phyloP scores from a whole-genome alignment of 2,888 invertebrate species.

The Hymenopus coronatus region DNA sequence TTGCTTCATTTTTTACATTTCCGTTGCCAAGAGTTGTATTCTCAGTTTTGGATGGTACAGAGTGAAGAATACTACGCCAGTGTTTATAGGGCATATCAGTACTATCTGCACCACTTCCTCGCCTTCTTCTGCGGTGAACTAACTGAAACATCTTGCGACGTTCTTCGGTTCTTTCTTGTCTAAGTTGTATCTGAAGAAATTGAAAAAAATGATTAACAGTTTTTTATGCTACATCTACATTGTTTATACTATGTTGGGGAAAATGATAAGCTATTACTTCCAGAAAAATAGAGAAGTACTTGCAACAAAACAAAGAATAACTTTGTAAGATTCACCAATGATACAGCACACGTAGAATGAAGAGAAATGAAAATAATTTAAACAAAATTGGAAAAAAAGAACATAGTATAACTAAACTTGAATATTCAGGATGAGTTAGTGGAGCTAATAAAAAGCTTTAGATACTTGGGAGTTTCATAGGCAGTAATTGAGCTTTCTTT shows the following conservation, averaged over 20 bases:
- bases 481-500: no score
- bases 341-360: no score
- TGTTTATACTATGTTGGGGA: no score
- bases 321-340: background rate
- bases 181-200: conserved; percentile 65
- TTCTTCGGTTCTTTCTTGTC: conserved; percentile 89
- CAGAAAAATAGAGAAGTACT: background rate
- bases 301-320: no score
- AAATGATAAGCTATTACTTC: background rate
- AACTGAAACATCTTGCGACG: conserved; percentile 88
- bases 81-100: conserved; percentile 59
- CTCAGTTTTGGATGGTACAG: conserved; percentile 54
- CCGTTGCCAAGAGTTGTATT: conserved; percentile 15
- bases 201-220: background rate
- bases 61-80: conserved; percentile 68
- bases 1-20: conserved; percentile 25
- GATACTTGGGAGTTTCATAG: no score
- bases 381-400: no score
- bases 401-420: no score
- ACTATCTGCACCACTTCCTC: conserved; percentile 49
- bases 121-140: conserved; percentile 62
- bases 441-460: no score
- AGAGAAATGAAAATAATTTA: no score
- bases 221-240: background rate
- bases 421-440: no score